phyloP scores from a whole-genome alignment of 2,797 vertebrate genomes.

The Euphonia xanthogaster region DNA sequence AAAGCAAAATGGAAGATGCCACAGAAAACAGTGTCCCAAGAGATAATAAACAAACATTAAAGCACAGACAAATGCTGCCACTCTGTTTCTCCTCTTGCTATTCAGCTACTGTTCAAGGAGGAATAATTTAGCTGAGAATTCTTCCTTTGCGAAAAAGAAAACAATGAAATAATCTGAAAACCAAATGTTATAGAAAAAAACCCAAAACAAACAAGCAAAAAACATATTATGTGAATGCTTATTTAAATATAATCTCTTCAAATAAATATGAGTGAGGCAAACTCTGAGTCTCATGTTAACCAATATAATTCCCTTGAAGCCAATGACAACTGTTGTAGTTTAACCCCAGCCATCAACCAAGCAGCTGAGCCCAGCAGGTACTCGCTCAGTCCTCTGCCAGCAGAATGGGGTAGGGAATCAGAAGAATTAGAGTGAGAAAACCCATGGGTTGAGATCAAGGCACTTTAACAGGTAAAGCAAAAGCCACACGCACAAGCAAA shows the following conservation, averaged over 20 bases:
- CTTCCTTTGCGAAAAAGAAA: neutral
- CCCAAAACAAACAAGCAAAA: neutral
- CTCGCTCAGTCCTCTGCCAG: neutral
- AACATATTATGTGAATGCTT: neutral
- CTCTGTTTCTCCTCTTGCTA: constrained; percentile 2
- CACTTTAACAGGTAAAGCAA: neutral
- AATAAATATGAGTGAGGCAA: neutral
- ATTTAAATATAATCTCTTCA: neutral
- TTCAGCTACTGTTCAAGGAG: constrained; percentile 21
- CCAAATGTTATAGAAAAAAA: neutral
- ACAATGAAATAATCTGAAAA: neutral
- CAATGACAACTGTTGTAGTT: neutral
- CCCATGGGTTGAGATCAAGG: neutral
- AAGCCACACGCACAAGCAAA: neutral
- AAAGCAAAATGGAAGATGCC: neutral
- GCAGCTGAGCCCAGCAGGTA: neutral
- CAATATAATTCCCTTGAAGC: neutral
- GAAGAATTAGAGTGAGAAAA: neutral
- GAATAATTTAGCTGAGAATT: neutral
- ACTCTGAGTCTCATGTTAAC: neutral
- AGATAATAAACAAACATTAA: constrained; percentile 28
- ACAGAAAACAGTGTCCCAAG: neutral
- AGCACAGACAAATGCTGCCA: neutral
- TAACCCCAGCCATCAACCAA: neutral
- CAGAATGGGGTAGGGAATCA: neutral